These are phyloP conservation scores for Etia nguti DNA, from an alignment of 2,113 vertebrate species.

Conservation along the genomic window DNA sequence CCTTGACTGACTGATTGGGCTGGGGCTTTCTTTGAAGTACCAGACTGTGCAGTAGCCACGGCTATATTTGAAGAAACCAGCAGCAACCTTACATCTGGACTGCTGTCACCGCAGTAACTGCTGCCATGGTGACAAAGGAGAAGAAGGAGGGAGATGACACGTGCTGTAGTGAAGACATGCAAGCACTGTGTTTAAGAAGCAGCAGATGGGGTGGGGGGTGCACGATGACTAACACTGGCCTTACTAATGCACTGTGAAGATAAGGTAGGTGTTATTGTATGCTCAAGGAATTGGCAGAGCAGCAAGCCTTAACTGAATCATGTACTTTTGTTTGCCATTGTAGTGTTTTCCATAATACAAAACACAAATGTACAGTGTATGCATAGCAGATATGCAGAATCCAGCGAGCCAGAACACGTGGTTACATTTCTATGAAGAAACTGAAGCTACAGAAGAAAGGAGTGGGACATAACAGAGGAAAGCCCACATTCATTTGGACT, in stretches of 20 bases:
- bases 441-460: not conserved
- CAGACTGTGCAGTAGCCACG: not conserved
- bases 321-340: not conserved
- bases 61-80: not conserved
- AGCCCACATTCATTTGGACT: accelerated
- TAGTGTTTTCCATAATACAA: not conserved
- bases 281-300: not conserved
- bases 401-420: not conserved
- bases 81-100: not conserved
- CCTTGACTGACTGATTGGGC: not conserved
- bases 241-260: not conserved
- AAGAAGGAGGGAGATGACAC: not conserved
- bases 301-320: accelerated
- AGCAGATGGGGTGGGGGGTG: not conserved
- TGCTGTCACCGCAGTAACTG: conserved; percentile 7
- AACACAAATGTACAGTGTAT: not conserved
- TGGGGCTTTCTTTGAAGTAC: not conserved
- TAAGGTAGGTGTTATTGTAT: not conserved
- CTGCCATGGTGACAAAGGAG: conserved; percentile 35
- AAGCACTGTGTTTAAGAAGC: not conserved
- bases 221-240: not conserved
- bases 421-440: not conserved
- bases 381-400: not conserved
- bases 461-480: not conserved
- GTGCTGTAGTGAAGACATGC: not conserved